Base-by-base conservation (phyloP, 2,797 vertebrate species). In the Chaunax sp. region DNA sequence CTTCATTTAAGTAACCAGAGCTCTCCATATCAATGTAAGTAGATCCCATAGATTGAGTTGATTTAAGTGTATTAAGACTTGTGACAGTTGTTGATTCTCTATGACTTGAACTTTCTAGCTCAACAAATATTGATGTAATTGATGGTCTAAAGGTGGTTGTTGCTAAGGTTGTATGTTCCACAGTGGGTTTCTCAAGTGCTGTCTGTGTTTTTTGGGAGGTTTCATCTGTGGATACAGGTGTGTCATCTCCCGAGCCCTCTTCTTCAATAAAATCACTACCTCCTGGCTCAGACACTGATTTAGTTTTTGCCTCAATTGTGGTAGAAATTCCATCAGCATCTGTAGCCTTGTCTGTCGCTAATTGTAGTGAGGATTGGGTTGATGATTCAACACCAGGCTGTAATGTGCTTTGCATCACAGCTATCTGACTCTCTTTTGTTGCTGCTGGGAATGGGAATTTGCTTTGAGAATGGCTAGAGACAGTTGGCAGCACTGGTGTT, bases 11-110 rank as follows among this genome's bases (percentile, higher is more conserved):
- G 11, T 15, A 35, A 44, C 78, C 78, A 56, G 89, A 90, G 11
- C 1, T 63, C 33, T 88, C 88, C 40, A 84, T 79, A 8, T 93
- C 85, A 52, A 56, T 59, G 37, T 57, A 75, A 35, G 72, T 64
- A 58, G 73, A 81, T 81, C 75, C 30, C 2, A 73, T 63, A 0
- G 62, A 60, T n/a, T 69, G 43, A 66, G 69, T 82, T 0, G 35
- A 69, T 73, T 68, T 23, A 59, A 61, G 15, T 47, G 46, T 54
- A 62, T 52, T 50, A 0, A 68, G 49, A 62, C 15, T 63, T 69
- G 74, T 53, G 19, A 54, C 19, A 40, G 69, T 55, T 56, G 50
- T 35, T 40, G 58, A 67, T 20, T 60, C 40, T 58, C 0, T 35
- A 6, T 50, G 6, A 22, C 23, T 40, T 62, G 60, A 76, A 53